Conservation (phyloP, 2,113 vertebrate species). For the Blennius ocellaris region DNA sequence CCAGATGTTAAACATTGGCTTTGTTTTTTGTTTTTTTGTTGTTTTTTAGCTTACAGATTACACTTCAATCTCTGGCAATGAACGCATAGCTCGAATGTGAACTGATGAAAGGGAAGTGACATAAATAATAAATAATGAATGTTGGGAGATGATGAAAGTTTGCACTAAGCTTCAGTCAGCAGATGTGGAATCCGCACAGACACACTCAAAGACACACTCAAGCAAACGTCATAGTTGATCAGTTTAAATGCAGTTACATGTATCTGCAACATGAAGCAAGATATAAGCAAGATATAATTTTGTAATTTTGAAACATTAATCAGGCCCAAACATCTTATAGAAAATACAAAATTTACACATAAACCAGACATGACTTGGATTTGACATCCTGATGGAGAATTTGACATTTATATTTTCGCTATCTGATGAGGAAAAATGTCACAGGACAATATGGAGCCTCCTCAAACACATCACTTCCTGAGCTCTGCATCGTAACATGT, state of each 20-base stretch:
- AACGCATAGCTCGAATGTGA: not conserved
- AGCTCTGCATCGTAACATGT: slow-evolving; percentile 34
- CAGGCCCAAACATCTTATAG: slow-evolving; percentile 12
- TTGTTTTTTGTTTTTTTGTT: too few relatives aligned
- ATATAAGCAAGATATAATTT: slow-evolving; percentile 15
- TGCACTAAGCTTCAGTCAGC: not conserved
- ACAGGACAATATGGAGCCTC: slow-evolving; percentile 38
- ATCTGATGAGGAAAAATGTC: slow-evolving; percentile 11
- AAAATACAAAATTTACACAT: slow-evolving; percentile 62
- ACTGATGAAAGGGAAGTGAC: slow-evolving; percentile 34
- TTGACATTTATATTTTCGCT: slow-evolving; percentile 22
- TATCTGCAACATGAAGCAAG: slow-evolving; percentile 27
- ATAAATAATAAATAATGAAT: slow-evolving; percentile 74
- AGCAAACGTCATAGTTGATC: not conserved
- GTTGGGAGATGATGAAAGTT: slow-evolving; percentile 34
- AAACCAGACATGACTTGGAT: slow-evolving; percentile 19
- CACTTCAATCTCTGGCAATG: slow-evolving; percentile 35
- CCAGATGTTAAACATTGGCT: slow-evolving; percentile 11
- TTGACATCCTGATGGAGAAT: slow-evolving; percentile 5
- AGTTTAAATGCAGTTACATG: slow-evolving; percentile 41
- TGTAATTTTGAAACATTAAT: slow-evolving; percentile 31
- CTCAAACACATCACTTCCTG: slow-evolving; percentile 42
- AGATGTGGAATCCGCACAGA: slow-evolving; percentile 12
- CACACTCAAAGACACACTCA: not conserved
- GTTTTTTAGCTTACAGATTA: slow-evolving; percentile 16